A percentile compares a stretch with the other conserved stretches of the same genome.
These are phyloP conservation scores for Stenichneumon culpator DNA, from an alignment of 2,888 invertebrate genomes.

Conservation along the genomic window DNA sequence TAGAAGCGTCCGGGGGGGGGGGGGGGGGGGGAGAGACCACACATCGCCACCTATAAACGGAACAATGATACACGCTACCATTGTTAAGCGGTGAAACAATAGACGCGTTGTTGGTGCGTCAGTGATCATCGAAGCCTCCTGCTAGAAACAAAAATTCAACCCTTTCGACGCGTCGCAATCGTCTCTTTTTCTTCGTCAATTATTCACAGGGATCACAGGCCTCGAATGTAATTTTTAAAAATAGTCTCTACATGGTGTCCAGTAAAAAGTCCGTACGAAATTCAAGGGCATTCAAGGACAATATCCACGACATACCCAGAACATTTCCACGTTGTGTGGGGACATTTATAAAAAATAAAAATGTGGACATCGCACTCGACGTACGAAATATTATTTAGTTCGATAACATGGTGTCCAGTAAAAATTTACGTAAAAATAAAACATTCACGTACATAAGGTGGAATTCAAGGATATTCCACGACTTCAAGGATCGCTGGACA, in stretches of 20 bases:
- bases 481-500: too few species aligned
- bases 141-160: neutral
- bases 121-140: slow-evolving; percentile 10
- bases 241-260: neutral
- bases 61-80: slow-evolving; percentile 78
- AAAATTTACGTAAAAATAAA: too few species aligned
- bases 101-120: slow-evolving; percentile 50
- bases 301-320: too few species aligned
- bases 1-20: slow-evolving; percentile 15
- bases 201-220: neutral
- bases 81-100: slow-evolving; percentile 76
- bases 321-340: too few species aligned
- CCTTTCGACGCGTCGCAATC: neutral
- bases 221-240: neutral
- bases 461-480: too few species aligned
- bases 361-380: too few species aligned
- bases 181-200: neutral
- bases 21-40: too few species aligned
- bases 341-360: too few species aligned
- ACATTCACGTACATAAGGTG: too few species aligned
- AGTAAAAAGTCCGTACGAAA: neutral
- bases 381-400: too few species aligned
- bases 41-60: slow-evolving; percentile 62
- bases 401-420: too few species aligned
- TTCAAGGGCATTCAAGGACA: too few species aligned